Percentiles rank a stretch among this genome's conserved stretches.
These are phyloP conservation scores for Noctua janthina DNA, from an alignment of 2,888 invertebrate species.

Conservation along the genomic window DNA sequence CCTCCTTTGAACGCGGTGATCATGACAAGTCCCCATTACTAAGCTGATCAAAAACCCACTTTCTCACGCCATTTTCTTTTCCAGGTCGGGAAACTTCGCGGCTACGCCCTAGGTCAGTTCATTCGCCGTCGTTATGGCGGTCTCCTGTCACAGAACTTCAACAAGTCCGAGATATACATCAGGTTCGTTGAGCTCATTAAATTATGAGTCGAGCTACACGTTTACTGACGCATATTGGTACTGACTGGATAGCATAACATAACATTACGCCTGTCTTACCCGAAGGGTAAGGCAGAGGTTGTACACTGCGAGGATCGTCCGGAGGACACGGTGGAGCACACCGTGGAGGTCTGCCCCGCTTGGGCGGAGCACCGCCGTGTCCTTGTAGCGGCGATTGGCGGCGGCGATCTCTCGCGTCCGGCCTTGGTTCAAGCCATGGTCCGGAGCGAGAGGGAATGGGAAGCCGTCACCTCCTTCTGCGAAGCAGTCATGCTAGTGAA, in stretches of 20 bases:
- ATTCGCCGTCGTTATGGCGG: conserved; percentile 68
- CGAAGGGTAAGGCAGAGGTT: not conserved
- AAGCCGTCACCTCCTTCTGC: too few species aligned
- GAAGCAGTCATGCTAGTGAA: too few species aligned
- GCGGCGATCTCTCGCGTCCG: too few species aligned
- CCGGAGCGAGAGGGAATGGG: too few species aligned
- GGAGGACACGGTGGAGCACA: too few species aligned
- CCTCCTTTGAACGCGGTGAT: not conserved
- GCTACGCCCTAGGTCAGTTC: conserved; percentile 43
- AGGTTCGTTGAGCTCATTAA: conserved; percentile 15
- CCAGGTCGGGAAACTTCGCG: conserved; percentile 31
- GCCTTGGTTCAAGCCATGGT: too few species aligned
- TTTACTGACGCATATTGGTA: not conserved
- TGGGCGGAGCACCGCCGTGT: too few species aligned
- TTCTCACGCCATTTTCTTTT: not conserved
- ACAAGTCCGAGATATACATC: conserved; percentile 77
- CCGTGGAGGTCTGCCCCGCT: too few species aligned
- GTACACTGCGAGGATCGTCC: too few species aligned
- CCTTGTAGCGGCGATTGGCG: too few species aligned
- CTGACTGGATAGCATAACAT: not conserved
- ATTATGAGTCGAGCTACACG: not conserved
- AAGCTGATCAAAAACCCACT: not conserved
- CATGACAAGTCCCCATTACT: not conserved
- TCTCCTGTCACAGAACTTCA: conserved; percentile 72
- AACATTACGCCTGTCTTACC: not conserved